Percentiles rank a stretch among this genome's conserved stretches.
These are phyloP conservation scores for Colostygia pectinataria DNA, from an alignment of 2,888 invertebrate species.

Conservation along the genomic window DNA sequence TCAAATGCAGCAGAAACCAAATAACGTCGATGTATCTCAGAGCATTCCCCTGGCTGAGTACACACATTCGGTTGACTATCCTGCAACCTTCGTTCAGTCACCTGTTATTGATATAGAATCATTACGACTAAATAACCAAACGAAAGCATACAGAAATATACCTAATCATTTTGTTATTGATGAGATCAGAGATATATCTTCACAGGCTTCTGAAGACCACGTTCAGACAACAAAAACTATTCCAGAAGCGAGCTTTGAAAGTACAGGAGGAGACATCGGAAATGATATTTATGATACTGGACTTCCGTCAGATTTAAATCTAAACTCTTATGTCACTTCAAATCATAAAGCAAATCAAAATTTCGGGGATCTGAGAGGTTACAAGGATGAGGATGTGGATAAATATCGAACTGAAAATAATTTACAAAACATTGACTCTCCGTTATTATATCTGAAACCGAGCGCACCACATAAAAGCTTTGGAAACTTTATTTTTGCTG, in stretches of 20 bases:
- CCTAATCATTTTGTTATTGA: conserved; percentile 64
- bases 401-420: conserved; percentile 73
- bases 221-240: conserved; percentile 68
- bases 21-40: conserved; percentile 81
- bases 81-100: conserved; percentile 87
- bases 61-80: conserved; percentile 88
- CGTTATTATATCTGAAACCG: conserved; percentile 79
- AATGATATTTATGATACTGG: conserved; percentile 64
- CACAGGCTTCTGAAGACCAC: conserved; percentile 78
- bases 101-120: conserved; percentile 85
- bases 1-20: conserved; percentile 53
- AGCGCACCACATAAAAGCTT: conserved; percentile 81
- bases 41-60: conserved; percentile 87
- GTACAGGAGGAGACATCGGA: conserved; percentile 61
- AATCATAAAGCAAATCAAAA: conserved; percentile 54
- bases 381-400: conserved; percentile 71
- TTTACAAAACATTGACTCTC: conserved; percentile 82
- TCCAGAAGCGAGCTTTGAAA: conserved; percentile 71
- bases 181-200: conserved; percentile 76
- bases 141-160: conserved; percentile 69
- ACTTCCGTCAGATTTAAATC: conserved; percentile 55
- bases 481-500: conserved; percentile 62
- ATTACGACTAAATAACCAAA: conserved; percentile 55
- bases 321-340: conserved; percentile 44
- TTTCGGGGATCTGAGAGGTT: conserved; percentile 71